Evolutionary conservation across 2,113 vertebrate species (phyloP), one percentile per base, ranked within the genome.

Genomic region (Sitta europaea): DNA sequence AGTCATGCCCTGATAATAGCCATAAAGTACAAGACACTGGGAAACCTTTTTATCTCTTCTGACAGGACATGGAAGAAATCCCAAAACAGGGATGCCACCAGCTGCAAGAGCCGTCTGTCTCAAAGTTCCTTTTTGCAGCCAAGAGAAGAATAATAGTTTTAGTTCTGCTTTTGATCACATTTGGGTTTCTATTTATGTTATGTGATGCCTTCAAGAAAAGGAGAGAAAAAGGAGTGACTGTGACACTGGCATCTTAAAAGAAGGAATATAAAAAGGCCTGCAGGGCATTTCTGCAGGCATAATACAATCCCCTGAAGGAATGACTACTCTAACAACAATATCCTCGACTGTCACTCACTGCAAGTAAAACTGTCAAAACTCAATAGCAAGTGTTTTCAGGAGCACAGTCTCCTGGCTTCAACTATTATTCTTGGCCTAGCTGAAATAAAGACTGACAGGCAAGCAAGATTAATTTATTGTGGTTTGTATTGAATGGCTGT

Each of bases 231-330:
- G 21, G 38, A 95, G 77, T 0, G 5, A 87, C 81, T 85, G 50
- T 61, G 61, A 92, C 73, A 90, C 35, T 51, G 40, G 59, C 59
- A 74, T 77, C 42, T 88, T 92, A 76, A 92, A 88, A 76, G 22
- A 4, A 74, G 25, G 29, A 90, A 72, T 88, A 88, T 40, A 86
- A 82, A 88, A 85, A 94, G 66, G 80, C 82, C 90, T 90, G 85
- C 59, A 92, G 92, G 88, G 88, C 95, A 92, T 86, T 93, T 86
- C 88, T 63, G 75, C 36, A 96, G 74, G 85, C 93, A 93, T 78
- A 95, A 92, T 94, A 90, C 67, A 90, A 94, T 47, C 63, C 90
- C 90, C 92, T 67, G 88, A 92, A 96, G 96, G 79, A 96, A 96
- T 43, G 50, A 74, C 47, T 95, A 47, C 85, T 95, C 67, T 92